Evolutionary conservation across 2,113 vertebrate genomes (phyloP), one percentile per base, ranked within the genome.

Genomic region (Oreochromis aureus): DNA sequence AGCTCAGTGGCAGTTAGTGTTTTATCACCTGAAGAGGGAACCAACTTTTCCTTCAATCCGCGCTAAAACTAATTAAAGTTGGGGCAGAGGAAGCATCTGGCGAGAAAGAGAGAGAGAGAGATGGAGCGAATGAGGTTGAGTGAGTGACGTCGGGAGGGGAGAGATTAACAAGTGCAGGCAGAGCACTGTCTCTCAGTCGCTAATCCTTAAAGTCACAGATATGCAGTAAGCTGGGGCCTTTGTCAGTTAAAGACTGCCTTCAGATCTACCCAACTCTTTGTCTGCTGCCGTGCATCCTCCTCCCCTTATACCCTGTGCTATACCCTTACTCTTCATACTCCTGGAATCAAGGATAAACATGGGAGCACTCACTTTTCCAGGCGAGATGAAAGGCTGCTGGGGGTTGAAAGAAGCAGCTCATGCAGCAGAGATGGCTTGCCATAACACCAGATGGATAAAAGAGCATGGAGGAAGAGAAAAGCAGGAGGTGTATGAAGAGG

Each of bases 1-100:
- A 93, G 89, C 94, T 95, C 91, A 59, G 87, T 89, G 91, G 88
- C 89, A 92, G 87, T 90, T 90, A 81, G 83, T 92, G 94, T 93
- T 95, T 94, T 93, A 95, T 95, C 94, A 94, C 93, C 94, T 95
- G 93, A 80, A 87, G 85, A 93, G 89, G 81, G 91, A 80, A 56
- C 69, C 91, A 90, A 93, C 90, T 93, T 93, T 95, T 90, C 89
- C 85, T 89, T 85, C 89, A 91, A 87, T 95, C 84, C 86, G 1
- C 2, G 61, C 87, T 87, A 91, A 95, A 96, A 95, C 95, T 95
- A 96, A 96, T 96, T 96, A 96, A 96, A 95, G 92, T 93, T 90
- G 86, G 90, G 82, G 82, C 83, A 85, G 56, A 90, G 82, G 86
- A 91, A 90, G 93, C 54, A 76, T 46, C 87, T 83, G 73, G 87